phyloP scores from a whole-genome alignment of 2,797 vertebrate genomes.

The Cetoscarus ocellatus region DNA sequence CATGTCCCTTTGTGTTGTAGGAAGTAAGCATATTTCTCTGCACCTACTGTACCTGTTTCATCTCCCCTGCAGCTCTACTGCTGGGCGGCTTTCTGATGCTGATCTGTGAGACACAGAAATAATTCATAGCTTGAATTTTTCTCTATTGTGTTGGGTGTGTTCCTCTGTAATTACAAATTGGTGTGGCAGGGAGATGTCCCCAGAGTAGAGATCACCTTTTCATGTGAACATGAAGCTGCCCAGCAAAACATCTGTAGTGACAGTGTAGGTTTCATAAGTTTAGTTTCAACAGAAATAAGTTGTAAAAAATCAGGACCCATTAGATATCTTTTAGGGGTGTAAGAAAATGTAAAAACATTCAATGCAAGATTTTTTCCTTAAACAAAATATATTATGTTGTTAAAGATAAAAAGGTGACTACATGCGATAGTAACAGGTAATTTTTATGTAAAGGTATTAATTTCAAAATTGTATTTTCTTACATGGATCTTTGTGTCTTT shows the following conservation, averaged over 20 bases:
- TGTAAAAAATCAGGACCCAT: too few relatives aligned
- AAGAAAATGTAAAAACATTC: too few relatives aligned
- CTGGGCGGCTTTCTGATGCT: slow-evolving; percentile 23
- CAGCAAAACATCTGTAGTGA: slow-evolving; percentile 19
- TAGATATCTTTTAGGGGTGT: too few relatives aligned
- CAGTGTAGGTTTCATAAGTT: slow-evolving; percentile 33
- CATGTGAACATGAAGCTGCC: slow-evolving; percentile 32
- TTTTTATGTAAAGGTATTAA: too few relatives aligned
- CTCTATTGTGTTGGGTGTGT: slow-evolving; percentile 51
- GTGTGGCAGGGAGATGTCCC: slow-evolving; percentile 57
- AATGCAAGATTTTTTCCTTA: too few relatives aligned
- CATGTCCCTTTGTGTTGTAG: slow-evolving; percentile 3
- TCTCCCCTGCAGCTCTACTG: slow-evolving; percentile 14
- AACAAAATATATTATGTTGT: too few relatives aligned
- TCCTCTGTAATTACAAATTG: slow-evolving; percentile 37
- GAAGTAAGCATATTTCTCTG: slow-evolving; percentile 25
- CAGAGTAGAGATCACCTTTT: slow-evolving; percentile 62
- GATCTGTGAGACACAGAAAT: slow-evolving; percentile 37
- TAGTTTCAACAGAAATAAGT: slow-evolving; percentile 26
- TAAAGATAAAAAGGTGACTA: too few relatives aligned
- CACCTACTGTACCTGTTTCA: slow-evolving; percentile 21
- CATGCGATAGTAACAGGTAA: too few relatives aligned
- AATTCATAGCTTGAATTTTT: slow-evolving; percentile 62
- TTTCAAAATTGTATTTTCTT: too few relatives aligned
- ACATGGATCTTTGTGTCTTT: too few relatives aligned